Evolutionary conservation across 2,797 vertebrate genomes (phyloP).

Genomic region (Ispidina lecontei): DNA sequence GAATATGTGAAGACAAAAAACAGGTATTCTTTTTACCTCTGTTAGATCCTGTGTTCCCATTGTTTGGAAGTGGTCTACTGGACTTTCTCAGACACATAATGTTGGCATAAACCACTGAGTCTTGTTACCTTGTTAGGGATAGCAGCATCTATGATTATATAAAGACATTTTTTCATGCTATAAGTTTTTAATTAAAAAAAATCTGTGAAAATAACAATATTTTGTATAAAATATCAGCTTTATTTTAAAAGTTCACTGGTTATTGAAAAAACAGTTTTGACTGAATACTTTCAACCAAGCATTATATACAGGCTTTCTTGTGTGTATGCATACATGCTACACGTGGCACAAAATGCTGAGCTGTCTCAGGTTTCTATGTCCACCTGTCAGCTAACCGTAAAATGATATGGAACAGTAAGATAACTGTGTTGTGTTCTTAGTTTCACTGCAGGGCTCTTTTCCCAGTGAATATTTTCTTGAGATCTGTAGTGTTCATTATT

Average conservation of each 20-base stretch:
- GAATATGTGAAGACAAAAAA: not conserved
- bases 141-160: not conserved
- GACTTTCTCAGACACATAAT: not conserved
- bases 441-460: not conserved
- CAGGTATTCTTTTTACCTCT: not conserved
- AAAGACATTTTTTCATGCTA: not conserved
- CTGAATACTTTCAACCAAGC: not conserved
- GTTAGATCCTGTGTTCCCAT: not conserved
- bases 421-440: not conserved
- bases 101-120: not conserved
- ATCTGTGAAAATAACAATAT: not conserved
- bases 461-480: not conserved
- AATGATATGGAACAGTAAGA: not conserved
- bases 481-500: not conserved
- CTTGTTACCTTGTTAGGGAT: not conserved
- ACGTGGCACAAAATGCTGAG: not conserved
- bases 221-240: not conserved
- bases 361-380: not conserved
- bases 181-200: not conserved
- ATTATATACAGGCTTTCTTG: not conserved
- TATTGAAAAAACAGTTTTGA: not conserved
- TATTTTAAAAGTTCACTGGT: not conserved
- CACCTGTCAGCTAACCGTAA: not conserved
- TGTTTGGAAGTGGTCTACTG: not conserved
- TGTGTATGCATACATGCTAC: accelerated